Percentiles rank a stretch among this genome's conserved stretches.
phyloP scores from a whole-genome alignment of 2,113 vertebrate genomes.

The Acinonyx jubatus region DNA sequence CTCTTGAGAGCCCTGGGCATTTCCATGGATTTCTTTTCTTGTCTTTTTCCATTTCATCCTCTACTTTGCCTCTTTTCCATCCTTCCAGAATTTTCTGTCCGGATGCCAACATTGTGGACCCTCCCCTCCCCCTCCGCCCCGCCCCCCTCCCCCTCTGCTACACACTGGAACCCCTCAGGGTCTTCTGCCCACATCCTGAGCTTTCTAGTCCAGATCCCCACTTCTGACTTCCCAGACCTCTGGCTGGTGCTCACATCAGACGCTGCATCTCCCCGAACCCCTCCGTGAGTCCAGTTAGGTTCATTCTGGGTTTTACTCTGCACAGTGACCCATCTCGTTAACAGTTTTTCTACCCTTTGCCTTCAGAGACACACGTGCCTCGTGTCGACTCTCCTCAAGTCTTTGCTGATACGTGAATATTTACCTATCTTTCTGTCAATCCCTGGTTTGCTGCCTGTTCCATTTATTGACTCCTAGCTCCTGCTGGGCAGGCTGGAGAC shows the following conservation, averaged over 20 bases:
- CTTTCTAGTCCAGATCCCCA: background rate
- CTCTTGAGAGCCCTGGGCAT: accelerated
- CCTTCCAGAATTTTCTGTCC: background rate
- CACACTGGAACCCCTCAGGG: background rate
- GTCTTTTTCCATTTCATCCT: background rate
- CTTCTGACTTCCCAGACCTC: background rate
- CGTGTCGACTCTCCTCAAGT: background rate
- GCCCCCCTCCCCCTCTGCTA: background rate
- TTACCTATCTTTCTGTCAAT: background rate
- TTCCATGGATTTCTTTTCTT: background rate
- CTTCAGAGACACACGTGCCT: accelerated
- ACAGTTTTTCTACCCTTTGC: background rate
- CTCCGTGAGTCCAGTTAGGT: accelerated
- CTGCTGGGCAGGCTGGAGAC: background rate
- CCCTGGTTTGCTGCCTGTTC: background rate
- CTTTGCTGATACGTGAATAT: too few species aligned
- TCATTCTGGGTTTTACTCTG: background rate
- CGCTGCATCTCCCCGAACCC: accelerated
- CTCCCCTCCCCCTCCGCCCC: accelerated
- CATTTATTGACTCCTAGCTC: accelerated
- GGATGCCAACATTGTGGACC: background rate
- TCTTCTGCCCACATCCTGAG: accelerated
- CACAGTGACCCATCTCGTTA: accelerated
- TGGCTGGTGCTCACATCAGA: accelerated
- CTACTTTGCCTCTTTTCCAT: background rate